Evolutionary conservation across 2,888 invertebrate genomes (phyloP).

Genomic region (Drosophila leonis): DNA sequence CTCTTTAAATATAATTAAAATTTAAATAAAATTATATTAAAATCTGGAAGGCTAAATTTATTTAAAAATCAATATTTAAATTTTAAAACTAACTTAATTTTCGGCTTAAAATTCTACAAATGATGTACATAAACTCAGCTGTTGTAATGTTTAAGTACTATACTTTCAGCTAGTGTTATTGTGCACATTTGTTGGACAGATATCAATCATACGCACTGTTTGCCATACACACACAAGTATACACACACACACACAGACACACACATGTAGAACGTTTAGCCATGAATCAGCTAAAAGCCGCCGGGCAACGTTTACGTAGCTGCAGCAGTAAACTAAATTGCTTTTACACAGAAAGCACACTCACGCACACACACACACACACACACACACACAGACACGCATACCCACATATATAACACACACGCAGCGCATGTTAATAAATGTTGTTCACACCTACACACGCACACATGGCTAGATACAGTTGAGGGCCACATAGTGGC

Average conservation of each 20-base stretch:
- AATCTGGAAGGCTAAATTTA: too few species aligned
- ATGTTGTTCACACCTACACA: constrained; percentile 74
- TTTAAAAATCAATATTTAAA: not conserved
- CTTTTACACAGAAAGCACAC: constrained; percentile 52
- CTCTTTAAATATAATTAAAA: too few species aligned
- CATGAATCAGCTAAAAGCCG: constrained; percentile 76
- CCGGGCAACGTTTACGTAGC: constrained; percentile 50
- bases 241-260: constrained; percentile 32
- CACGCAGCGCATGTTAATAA: constrained; percentile 71
- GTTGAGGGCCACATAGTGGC: constrained; percentile 55
- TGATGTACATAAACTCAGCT: not conserved
- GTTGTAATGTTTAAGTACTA: not conserved
- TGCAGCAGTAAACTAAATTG: constrained; percentile 74
- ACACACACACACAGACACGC: constrained; percentile 1
- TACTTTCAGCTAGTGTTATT: constrained; percentile 43
- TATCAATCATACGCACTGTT: constrained; percentile 78
- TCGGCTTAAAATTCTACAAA: not conserved
- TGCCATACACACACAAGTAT: constrained; percentile 49
- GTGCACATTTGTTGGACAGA: constrained; percentile 49
- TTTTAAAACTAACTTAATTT: not conserved
- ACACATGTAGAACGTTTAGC: constrained; percentile 55
- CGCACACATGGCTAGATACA: constrained; percentile 32
- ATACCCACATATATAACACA: constrained; percentile 9
- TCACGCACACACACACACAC: too few species aligned
- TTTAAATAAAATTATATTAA: too few species aligned